phyloP scores from a whole-genome alignment of 2,888 invertebrate species.

The Amphimallon solstitiale region DNA sequence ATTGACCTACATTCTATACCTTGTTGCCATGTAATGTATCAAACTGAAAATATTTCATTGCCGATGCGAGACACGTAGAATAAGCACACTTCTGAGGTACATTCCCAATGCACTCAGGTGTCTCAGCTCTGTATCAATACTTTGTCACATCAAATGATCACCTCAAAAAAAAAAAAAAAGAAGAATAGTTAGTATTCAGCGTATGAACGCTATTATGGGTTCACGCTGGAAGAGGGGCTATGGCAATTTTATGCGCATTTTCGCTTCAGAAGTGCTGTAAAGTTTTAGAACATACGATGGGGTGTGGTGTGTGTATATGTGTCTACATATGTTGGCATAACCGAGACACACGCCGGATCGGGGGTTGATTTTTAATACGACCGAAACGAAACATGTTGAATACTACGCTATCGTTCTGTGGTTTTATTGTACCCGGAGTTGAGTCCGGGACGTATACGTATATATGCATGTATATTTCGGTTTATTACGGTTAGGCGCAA shows the following conservation, averaged over 20 bases:
- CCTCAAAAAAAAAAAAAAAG: conserved; percentile 6
- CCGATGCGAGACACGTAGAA: too few relatives aligned
- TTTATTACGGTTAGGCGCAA: conserved; percentile 33
- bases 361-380: conserved; percentile 31
- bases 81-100: too few relatives aligned
- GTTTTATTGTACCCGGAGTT: conserved; percentile 23
- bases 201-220: conserved; percentile 26
- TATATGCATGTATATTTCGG: conserved; percentile 27
- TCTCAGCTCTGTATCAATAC: neutral
- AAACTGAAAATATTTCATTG: too few relatives aligned
- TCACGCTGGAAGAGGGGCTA: conserved; percentile 17
- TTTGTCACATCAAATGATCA: neutral
- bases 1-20: too few relatives aligned
- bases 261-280: conserved; percentile 52
- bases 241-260: conserved; percentile 52
- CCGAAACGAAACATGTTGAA: conserved; percentile 32
- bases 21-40: too few relatives aligned
- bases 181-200: conserved; percentile 21
- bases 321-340: conserved; percentile 1
- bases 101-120: neutral
- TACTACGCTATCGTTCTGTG: conserved; percentile 21
- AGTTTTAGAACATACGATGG: conserved; percentile 45
- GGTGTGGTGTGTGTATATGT: neutral
- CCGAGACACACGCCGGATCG: conserved; percentile 9
- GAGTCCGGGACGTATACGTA: conserved; percentile 24